Conservation (phyloP, 2,888 invertebrate genomes). For the Beris chalybata region DNA sequence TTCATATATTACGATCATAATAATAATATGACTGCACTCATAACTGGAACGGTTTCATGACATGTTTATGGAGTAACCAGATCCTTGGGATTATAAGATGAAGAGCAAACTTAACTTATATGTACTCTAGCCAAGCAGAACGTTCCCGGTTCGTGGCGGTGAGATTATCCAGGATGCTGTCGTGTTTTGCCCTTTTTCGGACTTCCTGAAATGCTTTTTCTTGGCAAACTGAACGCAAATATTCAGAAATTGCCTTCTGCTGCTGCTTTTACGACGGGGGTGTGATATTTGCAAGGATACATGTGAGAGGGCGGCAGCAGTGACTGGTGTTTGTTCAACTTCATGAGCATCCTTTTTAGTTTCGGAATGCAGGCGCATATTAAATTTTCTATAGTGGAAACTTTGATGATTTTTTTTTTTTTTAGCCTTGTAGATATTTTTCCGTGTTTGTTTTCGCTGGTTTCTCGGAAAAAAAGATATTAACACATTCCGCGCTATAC, state of each 20-base stretch:
- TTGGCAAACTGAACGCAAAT: background rate
- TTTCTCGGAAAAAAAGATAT: background rate
- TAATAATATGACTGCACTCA: slow-evolving; percentile 12
- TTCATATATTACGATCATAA: slow-evolving; percentile 26
- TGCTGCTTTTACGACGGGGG: slow-evolving; percentile 3
- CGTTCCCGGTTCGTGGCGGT: too few relatives aligned
- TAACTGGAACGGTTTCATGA: slow-evolving; percentile 17
- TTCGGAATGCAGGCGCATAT: slow-evolving; percentile 16
- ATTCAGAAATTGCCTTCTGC: slow-evolving; percentile 20
- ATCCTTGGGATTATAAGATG: slow-evolving; percentile 22
- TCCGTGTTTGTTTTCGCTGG: background rate
- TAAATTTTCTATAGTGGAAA: slow-evolving; percentile 8
- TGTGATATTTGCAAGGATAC: slow-evolving; percentile 4
- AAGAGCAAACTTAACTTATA: slow-evolving; percentile 11
- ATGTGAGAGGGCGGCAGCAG: slow-evolving; percentile 12
- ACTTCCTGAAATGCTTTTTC: too few relatives aligned
- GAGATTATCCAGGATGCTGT: too few relatives aligned
- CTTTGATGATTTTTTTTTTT: too few relatives aligned
- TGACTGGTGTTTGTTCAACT: slow-evolving; percentile 4
- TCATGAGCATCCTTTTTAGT: background rate
- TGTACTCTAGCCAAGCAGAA: too few relatives aligned
- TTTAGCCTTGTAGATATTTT: background rate
- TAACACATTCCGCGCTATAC: slow-evolving; percentile 20
- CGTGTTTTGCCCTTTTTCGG: too few relatives aligned
- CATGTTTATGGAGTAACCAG: slow-evolving; percentile 23